These are phyloP conservation scores for Chloroceryle amazona DNA, from an alignment of 2,797 vertebrate species.

Conservation along the genomic window DNA sequence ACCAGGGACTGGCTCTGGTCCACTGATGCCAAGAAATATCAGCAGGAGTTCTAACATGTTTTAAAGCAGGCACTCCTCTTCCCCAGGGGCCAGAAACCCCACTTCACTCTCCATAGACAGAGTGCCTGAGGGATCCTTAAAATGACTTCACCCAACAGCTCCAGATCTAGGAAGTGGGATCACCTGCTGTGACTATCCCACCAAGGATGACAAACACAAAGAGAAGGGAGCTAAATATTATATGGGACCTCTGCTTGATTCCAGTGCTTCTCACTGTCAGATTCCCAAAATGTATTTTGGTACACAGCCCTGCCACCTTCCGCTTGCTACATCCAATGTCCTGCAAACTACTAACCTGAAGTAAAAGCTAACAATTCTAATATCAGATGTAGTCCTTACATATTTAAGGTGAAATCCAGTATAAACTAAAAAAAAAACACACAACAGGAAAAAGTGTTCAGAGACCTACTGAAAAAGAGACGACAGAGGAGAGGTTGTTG, in stretches of 20 bases:
- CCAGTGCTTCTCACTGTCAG: background rate
- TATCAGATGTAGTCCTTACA: background rate
- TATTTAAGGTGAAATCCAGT: background rate
- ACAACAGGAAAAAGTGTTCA: background rate
- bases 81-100: background rate
- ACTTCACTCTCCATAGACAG: background rate
- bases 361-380: background rate
- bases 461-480: background rate
- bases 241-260: background rate
- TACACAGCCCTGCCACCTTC: background rate
- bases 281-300: background rate
- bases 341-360: background rate
- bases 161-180: background rate
- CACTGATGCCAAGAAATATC: conserved; percentile 2
- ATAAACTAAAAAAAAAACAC: background rate
- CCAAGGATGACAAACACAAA: accelerated
- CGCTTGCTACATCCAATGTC: background rate
- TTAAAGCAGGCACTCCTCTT: conserved; percentile 23
- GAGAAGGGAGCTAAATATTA: background rate
- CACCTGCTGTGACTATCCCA: background rate
- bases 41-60: background rate
- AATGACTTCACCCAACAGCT: background rate
- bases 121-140: background rate
- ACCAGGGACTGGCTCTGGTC: background rate
- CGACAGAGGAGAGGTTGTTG: background rate